Percentiles rank a stretch among this genome's conserved stretches.
Conservation (phyloP, 2,888 invertebrate genomes). For the Dione juno region DNA sequence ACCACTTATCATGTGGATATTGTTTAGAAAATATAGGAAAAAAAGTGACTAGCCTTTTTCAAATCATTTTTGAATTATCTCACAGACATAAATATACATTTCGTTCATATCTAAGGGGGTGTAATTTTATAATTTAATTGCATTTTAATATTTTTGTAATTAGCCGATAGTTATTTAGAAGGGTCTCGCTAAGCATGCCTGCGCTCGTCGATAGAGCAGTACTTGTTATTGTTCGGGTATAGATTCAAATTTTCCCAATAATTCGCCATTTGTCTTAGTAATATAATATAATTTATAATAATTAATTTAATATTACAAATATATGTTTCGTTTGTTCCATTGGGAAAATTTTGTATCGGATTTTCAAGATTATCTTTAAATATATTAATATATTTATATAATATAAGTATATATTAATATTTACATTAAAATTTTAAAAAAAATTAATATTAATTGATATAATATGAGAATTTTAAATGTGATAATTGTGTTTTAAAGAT, state of each 20-base stretch:
- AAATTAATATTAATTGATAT: too few species aligned
- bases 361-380: conserved; percentile 35
- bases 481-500: conserved; percentile 39
- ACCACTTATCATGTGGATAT: too few species aligned
- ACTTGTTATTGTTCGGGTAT: conserved; percentile 43
- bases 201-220: conserved; percentile 54
- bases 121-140: conserved; percentile 1
- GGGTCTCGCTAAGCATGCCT: conserved; percentile 47
- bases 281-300: too few species aligned
- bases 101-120: background rate
- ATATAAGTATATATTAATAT: too few species aligned
- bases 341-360: conserved; percentile 34
- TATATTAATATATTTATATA: too few species aligned
- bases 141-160: conserved; percentile 21
- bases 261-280: too few species aligned
- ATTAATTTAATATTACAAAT: too few species aligned
- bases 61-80: conserved; percentile 27
- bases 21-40: too few species aligned
- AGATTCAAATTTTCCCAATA: conserved; percentile 49
- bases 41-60: background rate
- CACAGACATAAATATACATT: background rate
- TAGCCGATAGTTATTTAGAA: conserved; percentile 41
- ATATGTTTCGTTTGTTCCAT: background rate
- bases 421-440: too few species aligned
- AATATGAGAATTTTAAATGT: too few species aligned